These are phyloP conservation scores for Drosophila kanekoi DNA, from an alignment of 2,888 invertebrate genomes.

Conservation along the genomic window DNA sequence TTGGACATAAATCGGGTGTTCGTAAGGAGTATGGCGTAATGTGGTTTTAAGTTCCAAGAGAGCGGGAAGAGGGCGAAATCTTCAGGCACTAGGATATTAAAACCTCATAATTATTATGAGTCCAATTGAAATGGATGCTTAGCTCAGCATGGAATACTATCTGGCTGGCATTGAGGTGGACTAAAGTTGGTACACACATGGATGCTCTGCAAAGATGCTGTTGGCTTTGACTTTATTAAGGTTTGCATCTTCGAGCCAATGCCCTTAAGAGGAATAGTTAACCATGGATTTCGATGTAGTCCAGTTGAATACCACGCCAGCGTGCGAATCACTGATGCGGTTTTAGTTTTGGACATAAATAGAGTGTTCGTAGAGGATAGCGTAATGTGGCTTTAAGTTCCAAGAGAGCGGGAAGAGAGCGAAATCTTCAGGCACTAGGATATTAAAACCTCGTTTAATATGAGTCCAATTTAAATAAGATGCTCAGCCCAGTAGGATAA, in stretches of 20 bases:
- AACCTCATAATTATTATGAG: slow-evolving; percentile 40
- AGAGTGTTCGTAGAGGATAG: no score
- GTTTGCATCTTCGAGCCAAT: slow-evolving; percentile 1
- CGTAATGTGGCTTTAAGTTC: no score
- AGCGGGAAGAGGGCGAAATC: slow-evolving; percentile 11
- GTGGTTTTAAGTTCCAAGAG: slow-evolving; percentile 49
- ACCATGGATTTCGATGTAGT: slow-evolving; percentile 62
- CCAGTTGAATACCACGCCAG: slow-evolving; percentile 70
- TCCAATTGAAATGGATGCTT: slow-evolving; percentile 43
- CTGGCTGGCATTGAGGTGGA: slow-evolving; percentile 54
- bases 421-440: slow-evolving; percentile 58
- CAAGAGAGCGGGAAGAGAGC: no score
- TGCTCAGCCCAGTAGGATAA: slow-evolving; percentile 30
- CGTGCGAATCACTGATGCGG: slow-evolving; percentile 23
- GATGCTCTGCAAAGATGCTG: not conserved
- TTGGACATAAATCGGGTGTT: slow-evolving; percentile 33
- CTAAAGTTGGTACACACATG: slow-evolving; percentile 81
- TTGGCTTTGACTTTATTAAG: slow-evolving; percentile 14
- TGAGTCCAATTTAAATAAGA: slow-evolving; percentile 38
- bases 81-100: slow-evolving; percentile 63
- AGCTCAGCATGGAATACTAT: slow-evolving; percentile 13
- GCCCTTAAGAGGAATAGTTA: slow-evolving; percentile 18
- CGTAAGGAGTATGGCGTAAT: not conserved
- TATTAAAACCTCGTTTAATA: slow-evolving; percentile 49
- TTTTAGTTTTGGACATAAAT: slow-evolving; percentile 10